Evolutionary conservation across 1,140 invertebrate species (phyloP).

Genomic region (Archivesica marissinica): DNA sequence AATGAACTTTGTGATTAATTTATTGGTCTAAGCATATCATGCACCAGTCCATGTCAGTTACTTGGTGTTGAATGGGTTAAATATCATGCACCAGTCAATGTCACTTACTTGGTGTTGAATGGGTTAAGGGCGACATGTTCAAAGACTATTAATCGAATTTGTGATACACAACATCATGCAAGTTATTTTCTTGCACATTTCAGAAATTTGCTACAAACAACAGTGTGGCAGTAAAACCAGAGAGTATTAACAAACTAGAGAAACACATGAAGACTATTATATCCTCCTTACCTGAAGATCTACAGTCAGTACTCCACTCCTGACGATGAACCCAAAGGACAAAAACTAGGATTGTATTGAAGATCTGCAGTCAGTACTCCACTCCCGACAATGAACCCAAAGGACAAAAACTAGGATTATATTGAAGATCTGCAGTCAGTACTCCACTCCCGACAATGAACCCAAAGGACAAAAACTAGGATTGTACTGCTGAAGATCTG

Average conservation of each 20-base stretch:
- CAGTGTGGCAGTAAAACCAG: slow-evolving; percentile 88
- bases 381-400: slow-evolving; percentile 72
- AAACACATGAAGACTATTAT: slow-evolving; percentile 93
- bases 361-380: slow-evolving; percentile 91
- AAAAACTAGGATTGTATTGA: neutral
- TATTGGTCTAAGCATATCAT: too few species aligned
- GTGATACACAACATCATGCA: too few species aligned
- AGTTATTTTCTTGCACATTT: too few species aligned
- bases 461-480: slow-evolving; percentile 19
- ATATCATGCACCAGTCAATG: too few species aligned
- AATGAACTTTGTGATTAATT: too few species aligned
- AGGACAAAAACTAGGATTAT: neutral
- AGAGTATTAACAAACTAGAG: slow-evolving; percentile 90
- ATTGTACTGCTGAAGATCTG: slow-evolving; percentile 92
- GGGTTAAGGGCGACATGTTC: too few species aligned
- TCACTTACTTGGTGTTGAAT: too few species aligned
- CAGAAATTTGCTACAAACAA: slow-evolving; percentile 88
- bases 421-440: slow-evolving; percentile 94
- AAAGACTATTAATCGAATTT: too few species aligned
- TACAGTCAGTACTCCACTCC: slow-evolving; percentile 90
- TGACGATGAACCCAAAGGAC: slow-evolving; percentile 66
- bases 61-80: too few species aligned
- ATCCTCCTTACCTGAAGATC: slow-evolving; percentile 93
- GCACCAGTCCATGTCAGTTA: too few species aligned
- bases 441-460: slow-evolving; percentile 84